Evolutionary conservation across 2,797 vertebrate species (phyloP), one percentile per base, ranked within the genome.

Genomic region (Schizopygopsis malacanthus): DNA sequence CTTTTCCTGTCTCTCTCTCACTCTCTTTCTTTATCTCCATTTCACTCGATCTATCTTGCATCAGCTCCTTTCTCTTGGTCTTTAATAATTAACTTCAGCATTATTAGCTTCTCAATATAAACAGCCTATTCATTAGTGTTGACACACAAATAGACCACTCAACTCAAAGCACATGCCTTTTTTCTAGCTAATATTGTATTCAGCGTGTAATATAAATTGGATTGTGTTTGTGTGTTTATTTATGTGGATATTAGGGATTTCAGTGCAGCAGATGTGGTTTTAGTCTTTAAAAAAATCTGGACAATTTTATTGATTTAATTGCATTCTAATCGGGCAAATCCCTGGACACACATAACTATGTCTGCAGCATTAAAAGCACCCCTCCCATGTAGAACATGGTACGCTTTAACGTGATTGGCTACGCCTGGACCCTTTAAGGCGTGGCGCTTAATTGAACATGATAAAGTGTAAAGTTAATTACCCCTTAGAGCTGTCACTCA

Each of bases 391-490:
- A 94, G 90, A 94, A 95, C 95, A 94, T 92, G 93, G 96, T 97
- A 98, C 90, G 97, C 97, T 98, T 94, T 98, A 97, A 99, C 97
- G 95, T 96, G 95, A 98, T 98, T 97, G 96, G 96, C 95, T 96
- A 97, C 87, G 95, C 95, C 95, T 95, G 95, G 72, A 86, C 82
- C 94, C 93, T 92, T 88, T 89, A 94, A 96, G 97, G 97, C 91
- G 91, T 96, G 95, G 96, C 92, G 94, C 95, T 96, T 99, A 99
- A 99, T 99, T 99, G 98, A 99, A 99, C 98, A 99, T 99, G 98
- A 99, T 99, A 99, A 99, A 99, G 98, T 99, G 96, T 97, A 97
- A 98, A 98, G 97, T 99, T 99, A 99, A 99, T 99, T 99, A 99
- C 97, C 97, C 96, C 96, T 97, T 97, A 97, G 96, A 97, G 97